Conservation (phyloP, 2,797 vertebrate genomes). For the Gymnothorax javanicus region DNA sequence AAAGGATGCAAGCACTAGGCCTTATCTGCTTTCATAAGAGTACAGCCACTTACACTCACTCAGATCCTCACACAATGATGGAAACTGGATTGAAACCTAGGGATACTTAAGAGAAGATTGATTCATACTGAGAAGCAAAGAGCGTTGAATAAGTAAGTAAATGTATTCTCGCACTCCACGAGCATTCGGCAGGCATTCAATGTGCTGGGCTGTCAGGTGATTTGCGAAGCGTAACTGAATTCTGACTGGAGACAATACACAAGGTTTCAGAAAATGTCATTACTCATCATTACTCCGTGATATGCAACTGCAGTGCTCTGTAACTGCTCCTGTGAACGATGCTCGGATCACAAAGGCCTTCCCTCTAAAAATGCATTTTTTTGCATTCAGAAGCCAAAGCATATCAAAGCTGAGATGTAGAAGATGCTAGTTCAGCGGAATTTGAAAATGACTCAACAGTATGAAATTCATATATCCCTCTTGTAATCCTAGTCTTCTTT, state of each 20-base stretch:
- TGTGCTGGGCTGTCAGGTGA: slow-evolving; percentile 4
- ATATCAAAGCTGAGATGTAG: neutral
- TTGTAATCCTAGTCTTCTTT: neutral
- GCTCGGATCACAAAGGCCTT: neutral
- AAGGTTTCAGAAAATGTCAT: slow-evolving; percentile 1
- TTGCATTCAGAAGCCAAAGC: slow-evolving; percentile 15
- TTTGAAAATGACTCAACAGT: neutral
- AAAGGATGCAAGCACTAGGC: neutral
- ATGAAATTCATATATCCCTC: neutral
- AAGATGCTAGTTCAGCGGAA: neutral
- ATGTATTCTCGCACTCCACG: neutral
- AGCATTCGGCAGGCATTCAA: neutral
- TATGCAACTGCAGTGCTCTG: neutral
- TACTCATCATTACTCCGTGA: neutral
- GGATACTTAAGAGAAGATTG: neutral
- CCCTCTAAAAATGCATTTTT: neutral
- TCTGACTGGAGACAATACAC: neutral
- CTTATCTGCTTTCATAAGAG: neutral
- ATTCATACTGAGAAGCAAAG: neutral
- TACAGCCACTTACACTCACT: neutral
- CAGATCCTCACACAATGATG: slow-evolving; percentile 19
- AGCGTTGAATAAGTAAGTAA: slow-evolving; percentile 2
- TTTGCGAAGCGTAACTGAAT: neutral
- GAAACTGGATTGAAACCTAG: neutral
- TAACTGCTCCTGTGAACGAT: neutral